Percentiles rank a stretch among this genome's conserved stretches.
These are phyloP conservation scores for Agonopterix heracliana DNA, from an alignment of 2,888 invertebrate species.

Conservation along the genomic window DNA sequence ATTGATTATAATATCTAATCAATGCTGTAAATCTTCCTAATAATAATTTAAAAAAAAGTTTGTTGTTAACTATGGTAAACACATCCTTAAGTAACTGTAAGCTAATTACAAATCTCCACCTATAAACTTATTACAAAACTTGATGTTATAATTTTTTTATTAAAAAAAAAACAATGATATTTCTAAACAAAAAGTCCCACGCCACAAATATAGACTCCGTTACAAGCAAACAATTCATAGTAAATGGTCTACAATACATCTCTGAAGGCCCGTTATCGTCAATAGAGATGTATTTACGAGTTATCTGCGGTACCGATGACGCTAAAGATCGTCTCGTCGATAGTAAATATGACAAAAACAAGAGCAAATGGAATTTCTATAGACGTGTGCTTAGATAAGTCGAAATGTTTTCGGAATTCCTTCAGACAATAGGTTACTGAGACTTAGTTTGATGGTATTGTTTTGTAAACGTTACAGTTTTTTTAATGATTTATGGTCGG, in stretches of 20 bases:
- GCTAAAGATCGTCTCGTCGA: conserved; percentile 31
- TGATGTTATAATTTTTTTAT: too few species aligned
- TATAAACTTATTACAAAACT: too few species aligned
- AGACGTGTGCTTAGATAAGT: conserved; percentile 30
- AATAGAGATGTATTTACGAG: conserved; percentile 38
- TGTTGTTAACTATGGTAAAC: too few species aligned
- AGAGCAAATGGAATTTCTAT: conserved; percentile 36
- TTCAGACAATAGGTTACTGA: conserved; percentile 16
- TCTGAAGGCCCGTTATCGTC: conserved; percentile 32
- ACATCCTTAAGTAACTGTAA: too few species aligned
- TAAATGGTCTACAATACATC: conserved; percentile 23
- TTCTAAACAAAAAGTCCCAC: neutral
- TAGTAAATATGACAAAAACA: conserved; percentile 39
- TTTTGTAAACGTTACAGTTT: conserved; percentile 7
- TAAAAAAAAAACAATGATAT: too few species aligned
- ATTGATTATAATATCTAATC: too few species aligned
- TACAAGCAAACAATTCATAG: conserved; percentile 15
- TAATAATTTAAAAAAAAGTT: too few species aligned
- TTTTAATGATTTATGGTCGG: conserved; percentile 9
- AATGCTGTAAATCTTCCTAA: too few species aligned
- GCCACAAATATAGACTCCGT: neutral
- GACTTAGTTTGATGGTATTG: conserved; percentile 2
- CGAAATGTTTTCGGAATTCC: conserved; percentile 28
- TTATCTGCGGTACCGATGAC: conserved; percentile 27
- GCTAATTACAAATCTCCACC: too few species aligned